A percentile compares a stretch with the other conserved stretches of the same genome.
Conservation (phyloP, 2,113 vertebrate genomes). For the Etia nguti region DNA sequence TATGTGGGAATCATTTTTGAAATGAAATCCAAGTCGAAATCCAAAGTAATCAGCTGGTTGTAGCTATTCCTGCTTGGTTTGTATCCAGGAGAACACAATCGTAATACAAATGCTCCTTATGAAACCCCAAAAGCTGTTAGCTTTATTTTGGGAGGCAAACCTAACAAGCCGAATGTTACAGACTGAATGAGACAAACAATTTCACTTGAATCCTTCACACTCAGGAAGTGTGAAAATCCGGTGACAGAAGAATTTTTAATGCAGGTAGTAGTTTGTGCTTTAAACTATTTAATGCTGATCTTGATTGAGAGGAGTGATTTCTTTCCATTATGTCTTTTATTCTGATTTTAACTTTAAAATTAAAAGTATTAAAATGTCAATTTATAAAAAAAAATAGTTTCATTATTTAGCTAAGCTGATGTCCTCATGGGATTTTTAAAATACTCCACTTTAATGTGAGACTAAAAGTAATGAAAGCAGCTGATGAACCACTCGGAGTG, state of each 20-base stretch:
- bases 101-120: not conserved
- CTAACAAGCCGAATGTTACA: not conserved
- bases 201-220: not conserved
- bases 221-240: accelerated
- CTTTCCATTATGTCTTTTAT: accelerated
- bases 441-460: not conserved
- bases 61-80: not conserved
- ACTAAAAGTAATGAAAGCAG: not conserved
- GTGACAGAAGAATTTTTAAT: not conserved
- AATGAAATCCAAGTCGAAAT: not conserved
- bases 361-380: not conserved
- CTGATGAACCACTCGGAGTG: not conserved
- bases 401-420: not conserved
- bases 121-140: accelerated
- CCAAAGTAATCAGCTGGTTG: not conserved
- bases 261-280: not conserved
- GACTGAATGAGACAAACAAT: not conserved
- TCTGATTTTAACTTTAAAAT: not conserved
- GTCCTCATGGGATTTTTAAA: not conserved
- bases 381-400: not conserved
- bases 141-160: not conserved
- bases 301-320: not conserved
- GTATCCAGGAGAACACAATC: not conserved
- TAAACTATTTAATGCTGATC: not conserved
- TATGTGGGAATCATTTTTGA: not conserved